These are phyloP conservation scores for Frankliniella intonsa DNA, from an alignment of 2,888 invertebrate genomes.

Conservation along the genomic window DNA sequence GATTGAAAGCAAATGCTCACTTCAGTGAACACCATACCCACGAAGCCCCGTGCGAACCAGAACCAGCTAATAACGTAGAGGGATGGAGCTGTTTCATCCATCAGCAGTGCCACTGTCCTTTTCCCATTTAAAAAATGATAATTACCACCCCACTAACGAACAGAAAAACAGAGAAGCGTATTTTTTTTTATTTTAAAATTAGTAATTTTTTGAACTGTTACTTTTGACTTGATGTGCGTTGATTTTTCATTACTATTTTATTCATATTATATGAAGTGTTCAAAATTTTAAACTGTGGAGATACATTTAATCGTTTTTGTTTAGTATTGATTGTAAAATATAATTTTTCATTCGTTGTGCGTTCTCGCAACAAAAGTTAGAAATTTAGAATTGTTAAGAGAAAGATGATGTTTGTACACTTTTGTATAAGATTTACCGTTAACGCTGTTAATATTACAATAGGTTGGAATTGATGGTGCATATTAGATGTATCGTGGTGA, in stretches of 20 bases:
- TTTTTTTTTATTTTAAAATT: not conserved
- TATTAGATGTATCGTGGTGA: conserved; percentile 23
- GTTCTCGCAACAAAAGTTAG: conserved; percentile 23
- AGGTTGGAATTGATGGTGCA: conserved; percentile 20
- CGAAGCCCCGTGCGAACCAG: conserved; percentile 13
- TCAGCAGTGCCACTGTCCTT: not conserved
- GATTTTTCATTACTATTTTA: not conserved
- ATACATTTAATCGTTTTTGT: not conserved
- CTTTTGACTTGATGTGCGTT: not conserved
- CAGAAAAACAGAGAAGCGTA: conserved; percentile 3
- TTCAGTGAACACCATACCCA: conserved; percentile 65
- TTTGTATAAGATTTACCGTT: conserved; percentile 23
- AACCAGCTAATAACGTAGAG: not conserved
- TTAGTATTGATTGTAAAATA: not conserved
- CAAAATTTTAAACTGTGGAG: conserved; percentile 6
- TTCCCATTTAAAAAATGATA: not conserved
- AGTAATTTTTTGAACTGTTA: not conserved
- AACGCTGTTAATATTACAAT: conserved; percentile 9
- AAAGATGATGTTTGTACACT: conserved; percentile 27
- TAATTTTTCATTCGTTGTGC: conserved; percentile 23
- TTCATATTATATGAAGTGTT: not conserved
- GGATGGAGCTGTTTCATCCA: not conserved
- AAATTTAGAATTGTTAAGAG: conserved; percentile 25
- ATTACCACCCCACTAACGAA: not conserved
- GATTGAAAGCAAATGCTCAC: conserved; percentile 93